Percentiles rank a stretch among this genome's conserved stretches.
phyloP scores from a whole-genome alignment of 2,888 invertebrate genomes.

The Notocelia uddmanniana region DNA sequence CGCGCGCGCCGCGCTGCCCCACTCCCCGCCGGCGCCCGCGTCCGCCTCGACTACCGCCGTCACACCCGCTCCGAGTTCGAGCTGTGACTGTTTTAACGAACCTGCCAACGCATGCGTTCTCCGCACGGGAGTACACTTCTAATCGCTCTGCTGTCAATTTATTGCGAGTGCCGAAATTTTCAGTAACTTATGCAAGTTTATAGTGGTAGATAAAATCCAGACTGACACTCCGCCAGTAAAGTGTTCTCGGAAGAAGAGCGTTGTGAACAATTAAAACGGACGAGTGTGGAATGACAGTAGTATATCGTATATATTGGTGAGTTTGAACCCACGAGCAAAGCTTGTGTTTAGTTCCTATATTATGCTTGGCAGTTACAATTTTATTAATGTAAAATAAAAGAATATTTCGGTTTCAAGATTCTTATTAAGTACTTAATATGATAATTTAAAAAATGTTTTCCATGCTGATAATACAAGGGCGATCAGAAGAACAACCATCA shows the following conservation, averaged over 20 bases:
- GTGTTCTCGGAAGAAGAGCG: constrained; percentile 57
- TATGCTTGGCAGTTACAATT: constrained; percentile 69
- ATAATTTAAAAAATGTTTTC: background rate
- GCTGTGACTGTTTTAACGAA: constrained; percentile 66
- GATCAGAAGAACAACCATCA: constrained; percentile 21
- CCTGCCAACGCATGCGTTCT: constrained; percentile 47
- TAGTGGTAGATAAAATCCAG: constrained; percentile 60
- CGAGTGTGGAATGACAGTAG: constrained; percentile 60
- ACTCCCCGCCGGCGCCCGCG: constrained; percentile 69
- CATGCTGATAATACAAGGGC: constrained; percentile 18
- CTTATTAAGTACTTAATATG: background rate
- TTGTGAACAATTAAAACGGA: constrained; percentile 58
- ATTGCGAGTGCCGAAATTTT: constrained; percentile 60
- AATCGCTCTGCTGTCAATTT: constrained; percentile 60
- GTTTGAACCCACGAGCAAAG: constrained; percentile 74
- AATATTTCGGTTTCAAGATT: constrained; percentile 53
- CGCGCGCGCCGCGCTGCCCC: constrained; percentile 61
- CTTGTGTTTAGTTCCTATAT: constrained; percentile 82
- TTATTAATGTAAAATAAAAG: constrained; percentile 57
- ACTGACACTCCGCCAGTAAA: constrained; percentile 60
- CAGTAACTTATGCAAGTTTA: constrained; percentile 61
- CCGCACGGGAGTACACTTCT: constrained; percentile 34
- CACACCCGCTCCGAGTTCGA: constrained; percentile 84
- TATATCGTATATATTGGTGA: constrained; percentile 53
- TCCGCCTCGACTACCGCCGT: constrained; percentile 78